phyloP scores from a whole-genome alignment of 2,888 invertebrate species.

The Heterodera filipjevi region DNA sequence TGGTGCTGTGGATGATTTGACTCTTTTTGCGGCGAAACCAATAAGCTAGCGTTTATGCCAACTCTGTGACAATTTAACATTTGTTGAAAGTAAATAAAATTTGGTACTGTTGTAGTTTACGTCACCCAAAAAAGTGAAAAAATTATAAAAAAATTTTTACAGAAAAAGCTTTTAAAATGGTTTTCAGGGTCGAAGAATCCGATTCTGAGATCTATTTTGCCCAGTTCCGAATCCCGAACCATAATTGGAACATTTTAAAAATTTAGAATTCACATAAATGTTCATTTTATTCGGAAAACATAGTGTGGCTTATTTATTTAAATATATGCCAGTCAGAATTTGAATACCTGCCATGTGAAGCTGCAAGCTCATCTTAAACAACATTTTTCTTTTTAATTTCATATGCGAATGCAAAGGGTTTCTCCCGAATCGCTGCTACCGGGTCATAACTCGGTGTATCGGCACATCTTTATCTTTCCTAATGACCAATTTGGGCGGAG shows the following conservation, averaged over 20 bases:
- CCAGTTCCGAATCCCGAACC: too few species aligned
- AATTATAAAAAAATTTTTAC: slow-evolving; percentile 47
- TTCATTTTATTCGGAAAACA: slow-evolving; percentile 17
- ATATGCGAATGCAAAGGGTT: too few species aligned
- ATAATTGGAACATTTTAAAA: too few species aligned
- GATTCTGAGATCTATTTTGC: too few species aligned
- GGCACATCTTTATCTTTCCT: slow-evolving; percentile 55
- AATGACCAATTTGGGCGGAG: slow-evolving; percentile 55
- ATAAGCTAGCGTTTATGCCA: not conserved
- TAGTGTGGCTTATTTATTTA: not conserved
- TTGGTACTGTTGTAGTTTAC: slow-evolving; percentile 56
- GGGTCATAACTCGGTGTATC: slow-evolving; percentile 58
- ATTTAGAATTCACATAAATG: slow-evolving; percentile 51
- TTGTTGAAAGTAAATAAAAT: not conserved
- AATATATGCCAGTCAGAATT: slow-evolving; percentile 46
- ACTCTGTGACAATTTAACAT: not conserved
- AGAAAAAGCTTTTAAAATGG: too few species aligned
- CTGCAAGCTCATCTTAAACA: slow-evolving; percentile 57
- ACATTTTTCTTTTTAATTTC: too few species aligned
- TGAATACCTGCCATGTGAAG: slow-evolving; percentile 57
- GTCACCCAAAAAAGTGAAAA: slow-evolving; percentile 62
- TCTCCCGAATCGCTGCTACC: too few species aligned
- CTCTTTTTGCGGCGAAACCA: not conserved
- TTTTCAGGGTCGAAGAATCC: not conserved
- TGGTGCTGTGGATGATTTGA: too few species aligned